phyloP scores from a whole-genome alignment of 2,888 invertebrate genomes.

The Salpingus planirostris region DNA sequence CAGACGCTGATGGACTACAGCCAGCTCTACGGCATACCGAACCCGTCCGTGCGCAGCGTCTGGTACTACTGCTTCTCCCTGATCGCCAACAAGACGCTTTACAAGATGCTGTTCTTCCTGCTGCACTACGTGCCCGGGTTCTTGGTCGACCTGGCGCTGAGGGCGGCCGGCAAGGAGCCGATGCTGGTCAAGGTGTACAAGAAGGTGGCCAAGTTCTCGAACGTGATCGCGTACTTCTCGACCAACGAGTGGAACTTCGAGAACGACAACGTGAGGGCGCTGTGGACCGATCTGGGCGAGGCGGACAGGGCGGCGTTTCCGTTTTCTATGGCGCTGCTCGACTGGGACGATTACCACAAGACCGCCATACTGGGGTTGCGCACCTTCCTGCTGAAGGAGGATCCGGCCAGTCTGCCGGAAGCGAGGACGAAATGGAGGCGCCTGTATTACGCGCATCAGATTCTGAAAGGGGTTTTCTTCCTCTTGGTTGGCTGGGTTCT shows the following conservation, averaged over 20 bases:
- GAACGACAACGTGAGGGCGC: slow-evolving; percentile 48
- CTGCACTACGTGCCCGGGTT: slow-evolving; percentile 55
- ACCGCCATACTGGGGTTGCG: slow-evolving; percentile 11
- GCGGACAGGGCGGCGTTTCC: slow-evolving; percentile 51
- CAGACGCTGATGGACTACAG: slow-evolving; percentile 46
- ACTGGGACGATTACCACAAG: slow-evolving; percentile 49
- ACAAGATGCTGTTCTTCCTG: slow-evolving; percentile 52
- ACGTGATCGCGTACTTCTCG: slow-evolving; percentile 9
- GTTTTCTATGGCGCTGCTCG: slow-evolving; percentile 60
- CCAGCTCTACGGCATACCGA: slow-evolving; percentile 44
- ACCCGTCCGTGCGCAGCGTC: slow-evolving; percentile 53
- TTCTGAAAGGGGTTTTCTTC: too few species aligned
- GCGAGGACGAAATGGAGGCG: slow-evolving; percentile 33
- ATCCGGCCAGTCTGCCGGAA: slow-evolving; percentile 58
- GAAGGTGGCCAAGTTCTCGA: slow-evolving; percentile 9
- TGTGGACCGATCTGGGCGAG: slow-evolving; percentile 44
- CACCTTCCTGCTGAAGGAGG: slow-evolving; percentile 44
- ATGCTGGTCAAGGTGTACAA: slow-evolving; percentile 15
- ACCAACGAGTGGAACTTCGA: slow-evolving; percentile 42
- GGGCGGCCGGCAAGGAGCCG: slow-evolving; percentile 45
- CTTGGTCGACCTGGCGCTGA: slow-evolving; percentile 46
- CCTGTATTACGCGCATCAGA: too few species aligned
- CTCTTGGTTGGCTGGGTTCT: too few species aligned
- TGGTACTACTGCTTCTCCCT: slow-evolving; percentile 59
- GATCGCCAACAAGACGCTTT: slow-evolving; percentile 47